Percentiles rank a stretch among this genome's conserved stretches.
Evolutionary conservation across 1,140 invertebrate genomes (phyloP).

Genomic region (Dreissena polymorpha): DNA sequence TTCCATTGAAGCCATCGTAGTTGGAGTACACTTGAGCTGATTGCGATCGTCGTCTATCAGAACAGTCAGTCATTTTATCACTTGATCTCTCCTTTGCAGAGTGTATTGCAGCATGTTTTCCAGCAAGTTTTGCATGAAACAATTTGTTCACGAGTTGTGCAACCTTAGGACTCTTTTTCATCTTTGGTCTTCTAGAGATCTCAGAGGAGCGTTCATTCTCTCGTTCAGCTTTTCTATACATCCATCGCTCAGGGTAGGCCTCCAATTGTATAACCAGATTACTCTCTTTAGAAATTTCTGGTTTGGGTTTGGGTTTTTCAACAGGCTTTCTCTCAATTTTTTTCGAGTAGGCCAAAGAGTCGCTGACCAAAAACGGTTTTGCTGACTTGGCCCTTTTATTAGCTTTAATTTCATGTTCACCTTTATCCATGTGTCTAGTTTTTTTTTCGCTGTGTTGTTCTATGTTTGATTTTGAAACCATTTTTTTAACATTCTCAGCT

Average conservation of each 20-base stretch:
- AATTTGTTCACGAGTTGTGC: too few species aligned
- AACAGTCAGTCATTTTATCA: neutral
- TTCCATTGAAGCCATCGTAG: too few species aligned
- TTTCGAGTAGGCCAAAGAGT: neutral
- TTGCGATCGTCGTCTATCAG: too few species aligned
- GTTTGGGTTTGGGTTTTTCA: neutral
- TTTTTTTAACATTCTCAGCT: too few species aligned
- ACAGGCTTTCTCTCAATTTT: neutral
- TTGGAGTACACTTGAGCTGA: too few species aligned
- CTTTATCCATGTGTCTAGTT: too few species aligned
- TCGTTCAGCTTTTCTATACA: neutral
- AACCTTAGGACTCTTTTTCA: too few species aligned
- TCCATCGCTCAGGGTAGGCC: slow-evolving; percentile 34
- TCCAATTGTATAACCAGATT: slow-evolving; percentile 31
- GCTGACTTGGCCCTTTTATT: slow-evolving; percentile 42
- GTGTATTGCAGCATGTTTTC: neutral
- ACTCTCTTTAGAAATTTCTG: slow-evolving; percentile 32
- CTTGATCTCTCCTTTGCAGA: neutral
- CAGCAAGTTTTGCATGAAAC: neutral
- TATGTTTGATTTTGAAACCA: too few species aligned
- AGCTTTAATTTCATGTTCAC: neutral
- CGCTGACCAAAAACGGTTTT: neutral
- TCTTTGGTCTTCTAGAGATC: too few species aligned
- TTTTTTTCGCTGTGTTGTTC: too few species aligned
- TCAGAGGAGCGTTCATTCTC: too few species aligned